phyloP scores from a whole-genome alignment of 2,113 vertebrate species.

The Calyptomena viridis region DNA sequence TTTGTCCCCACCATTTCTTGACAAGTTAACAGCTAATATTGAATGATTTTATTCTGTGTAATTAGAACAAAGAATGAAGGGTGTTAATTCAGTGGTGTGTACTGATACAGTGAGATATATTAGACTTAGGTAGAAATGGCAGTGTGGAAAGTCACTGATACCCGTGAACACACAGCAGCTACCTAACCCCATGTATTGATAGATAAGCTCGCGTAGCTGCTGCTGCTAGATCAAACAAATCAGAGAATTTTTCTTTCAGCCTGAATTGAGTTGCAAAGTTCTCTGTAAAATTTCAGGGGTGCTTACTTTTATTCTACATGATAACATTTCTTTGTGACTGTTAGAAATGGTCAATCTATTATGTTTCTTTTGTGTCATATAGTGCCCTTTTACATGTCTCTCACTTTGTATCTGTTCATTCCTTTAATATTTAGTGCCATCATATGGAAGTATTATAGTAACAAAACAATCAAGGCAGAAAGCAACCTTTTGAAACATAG shows the following conservation, averaged over 20 bases:
- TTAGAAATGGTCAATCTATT: neutral
- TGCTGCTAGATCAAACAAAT: neutral
- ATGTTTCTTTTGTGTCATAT: neutral
- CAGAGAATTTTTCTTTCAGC: neutral
- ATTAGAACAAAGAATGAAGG: neutral
- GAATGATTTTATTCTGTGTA: neutral
- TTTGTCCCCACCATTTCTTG: neutral
- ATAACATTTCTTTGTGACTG: neutral
- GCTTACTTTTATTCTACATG: neutral
- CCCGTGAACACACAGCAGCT: neutral
- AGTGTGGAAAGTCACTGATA: neutral
- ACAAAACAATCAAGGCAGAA: constrained; percentile 1
- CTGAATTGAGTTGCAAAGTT: neutral
- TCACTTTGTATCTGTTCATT: neutral
- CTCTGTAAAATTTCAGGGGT: neutral
- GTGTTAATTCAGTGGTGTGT: accelerated
- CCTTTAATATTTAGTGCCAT: neutral
- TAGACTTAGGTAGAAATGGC: neutral
- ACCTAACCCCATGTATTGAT: accelerated
- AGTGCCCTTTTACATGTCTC: neutral
- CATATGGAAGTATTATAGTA: neutral
- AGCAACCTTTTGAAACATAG: constrained; percentile 2
- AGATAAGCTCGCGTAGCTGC: neutral
- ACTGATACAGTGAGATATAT: neutral
- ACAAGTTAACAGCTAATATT: neutral